These are phyloP conservation scores for Sternarchorhynchus goeldii DNA, from an alignment of 2,797 vertebrate genomes.

Conservation along the genomic window DNA sequence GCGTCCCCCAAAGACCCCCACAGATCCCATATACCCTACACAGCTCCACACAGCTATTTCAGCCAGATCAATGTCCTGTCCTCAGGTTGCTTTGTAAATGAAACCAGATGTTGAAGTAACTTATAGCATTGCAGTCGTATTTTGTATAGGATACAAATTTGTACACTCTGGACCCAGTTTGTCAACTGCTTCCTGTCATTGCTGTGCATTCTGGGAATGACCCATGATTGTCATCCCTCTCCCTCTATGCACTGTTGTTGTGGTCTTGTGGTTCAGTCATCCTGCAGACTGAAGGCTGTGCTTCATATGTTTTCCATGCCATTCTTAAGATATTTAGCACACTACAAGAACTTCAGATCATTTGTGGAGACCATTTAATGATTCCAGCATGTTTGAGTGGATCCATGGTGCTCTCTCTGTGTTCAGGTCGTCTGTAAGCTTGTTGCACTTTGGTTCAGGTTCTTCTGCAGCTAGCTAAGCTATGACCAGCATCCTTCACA, in stretches of 20 bases:
- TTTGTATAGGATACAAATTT: too few relatives aligned
- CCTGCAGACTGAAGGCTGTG: conserved; percentile 21
- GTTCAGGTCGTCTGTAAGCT: neutral
- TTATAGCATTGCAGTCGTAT: too few relatives aligned
- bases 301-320: conserved; percentile 7
- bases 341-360: neutral
- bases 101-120: neutral
- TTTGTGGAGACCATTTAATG: neutral
- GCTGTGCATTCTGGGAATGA: too few relatives aligned
- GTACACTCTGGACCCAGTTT: too few relatives aligned
- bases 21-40: neutral
- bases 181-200: too few relatives aligned
- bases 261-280: conserved; percentile 21
- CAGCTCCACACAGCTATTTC: neutral
- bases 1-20: too few relatives aligned
- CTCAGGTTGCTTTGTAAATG: neutral
- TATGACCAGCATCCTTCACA: neutral
- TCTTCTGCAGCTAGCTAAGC: neutral
- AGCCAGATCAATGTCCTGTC: neutral
- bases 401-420: conserved; percentile 1
- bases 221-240: conserved; percentile 19
- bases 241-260: conserved; percentile 2
- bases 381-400: neutral
- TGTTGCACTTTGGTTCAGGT: neutral
- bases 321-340: neutral